Evolutionary conservation across 2,113 vertebrate species (phyloP).

Genomic region (Riparia riparia): DNA sequence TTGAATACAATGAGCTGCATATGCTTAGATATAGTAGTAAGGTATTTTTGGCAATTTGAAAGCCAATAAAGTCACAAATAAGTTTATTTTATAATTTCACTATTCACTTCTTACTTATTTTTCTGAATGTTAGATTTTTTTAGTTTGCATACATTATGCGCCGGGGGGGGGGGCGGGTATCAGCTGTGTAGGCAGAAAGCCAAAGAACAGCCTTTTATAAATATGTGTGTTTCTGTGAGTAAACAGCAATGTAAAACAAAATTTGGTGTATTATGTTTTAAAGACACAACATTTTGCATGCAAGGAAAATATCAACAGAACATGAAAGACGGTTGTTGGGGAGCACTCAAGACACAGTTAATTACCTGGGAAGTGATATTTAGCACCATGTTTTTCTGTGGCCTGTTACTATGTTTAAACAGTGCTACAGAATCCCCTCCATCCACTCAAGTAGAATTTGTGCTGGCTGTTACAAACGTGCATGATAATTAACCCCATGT

Average conservation of each 20-base stretch:
- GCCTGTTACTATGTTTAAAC: neutral
- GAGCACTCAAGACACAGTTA: neutral
- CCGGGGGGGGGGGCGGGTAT: no score
- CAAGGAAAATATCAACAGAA: neutral
- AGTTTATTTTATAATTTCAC: neutral
- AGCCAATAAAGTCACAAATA: neutral
- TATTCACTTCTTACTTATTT: neutral
- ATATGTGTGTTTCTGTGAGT: neutral
- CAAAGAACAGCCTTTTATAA: neutral
- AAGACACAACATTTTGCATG: neutral
- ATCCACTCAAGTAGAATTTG: neutral
- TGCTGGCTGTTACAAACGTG: neutral
- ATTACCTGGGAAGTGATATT: conserved; percentile 17
- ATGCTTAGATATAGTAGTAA: neutral
- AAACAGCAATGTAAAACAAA: neutral
- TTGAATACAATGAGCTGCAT: neutral
- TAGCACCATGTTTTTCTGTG: neutral
- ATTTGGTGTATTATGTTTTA: neutral
- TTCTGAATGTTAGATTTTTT: neutral
- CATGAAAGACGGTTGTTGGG: neutral
- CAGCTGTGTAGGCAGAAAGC: neutral
- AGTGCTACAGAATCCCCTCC: neutral
- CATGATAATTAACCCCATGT: neutral
- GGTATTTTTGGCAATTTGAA: neutral
- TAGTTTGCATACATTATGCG: neutral